Percentiles rank a stretch among this genome's conserved stretches.
These are phyloP conservation scores for Nestor notabilis DNA, from an alignment of 2,113 vertebrate genomes.

Conservation along the genomic window DNA sequence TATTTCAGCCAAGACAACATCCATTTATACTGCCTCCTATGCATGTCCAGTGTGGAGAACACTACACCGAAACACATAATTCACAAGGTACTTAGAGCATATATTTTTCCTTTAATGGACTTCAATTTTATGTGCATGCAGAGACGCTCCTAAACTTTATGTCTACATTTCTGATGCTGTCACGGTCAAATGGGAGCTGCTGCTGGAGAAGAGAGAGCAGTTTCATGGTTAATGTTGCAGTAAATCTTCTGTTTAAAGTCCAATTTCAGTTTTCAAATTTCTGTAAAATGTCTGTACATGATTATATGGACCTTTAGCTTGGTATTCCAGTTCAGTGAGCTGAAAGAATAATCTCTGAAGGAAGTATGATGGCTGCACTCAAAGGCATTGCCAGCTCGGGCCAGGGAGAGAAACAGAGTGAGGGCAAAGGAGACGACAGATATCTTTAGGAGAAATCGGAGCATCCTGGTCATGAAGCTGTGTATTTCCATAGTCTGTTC, in stretches of 20 bases:
- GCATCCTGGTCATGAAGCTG: not conserved
- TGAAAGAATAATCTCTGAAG: constrained; percentile 26
- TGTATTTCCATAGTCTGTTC: not conserved
- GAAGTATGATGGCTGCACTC: not conserved
- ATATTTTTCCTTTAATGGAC: not conserved
- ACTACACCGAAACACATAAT: constrained; percentile 91
- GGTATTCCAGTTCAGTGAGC: constrained; percentile 41
- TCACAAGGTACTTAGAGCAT: constrained; percentile 84
- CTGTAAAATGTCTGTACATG: not conserved
- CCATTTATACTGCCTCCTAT: constrained; percentile 90
- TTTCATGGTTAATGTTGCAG: constrained; percentile 33
- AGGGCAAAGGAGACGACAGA: not conserved
- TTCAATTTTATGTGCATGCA: not conserved
- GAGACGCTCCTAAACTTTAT: not conserved
- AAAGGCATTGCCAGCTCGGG: constrained; percentile 23
- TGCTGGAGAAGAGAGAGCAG: not conserved
- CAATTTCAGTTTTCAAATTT: constrained; percentile 21
- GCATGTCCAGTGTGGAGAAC: constrained; percentile 90
- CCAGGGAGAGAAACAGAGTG: not conserved
- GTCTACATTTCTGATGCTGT: not conserved
- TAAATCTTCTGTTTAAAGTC: constrained; percentile 26
- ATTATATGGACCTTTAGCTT: constrained; percentile 32
- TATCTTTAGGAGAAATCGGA: not conserved
- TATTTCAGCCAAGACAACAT: constrained; percentile 88
- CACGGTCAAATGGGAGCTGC: not conserved